Base-by-base conservation (phyloP, 2,888 invertebrate genomes). In the Anagyrus pseudococci region DNA sequence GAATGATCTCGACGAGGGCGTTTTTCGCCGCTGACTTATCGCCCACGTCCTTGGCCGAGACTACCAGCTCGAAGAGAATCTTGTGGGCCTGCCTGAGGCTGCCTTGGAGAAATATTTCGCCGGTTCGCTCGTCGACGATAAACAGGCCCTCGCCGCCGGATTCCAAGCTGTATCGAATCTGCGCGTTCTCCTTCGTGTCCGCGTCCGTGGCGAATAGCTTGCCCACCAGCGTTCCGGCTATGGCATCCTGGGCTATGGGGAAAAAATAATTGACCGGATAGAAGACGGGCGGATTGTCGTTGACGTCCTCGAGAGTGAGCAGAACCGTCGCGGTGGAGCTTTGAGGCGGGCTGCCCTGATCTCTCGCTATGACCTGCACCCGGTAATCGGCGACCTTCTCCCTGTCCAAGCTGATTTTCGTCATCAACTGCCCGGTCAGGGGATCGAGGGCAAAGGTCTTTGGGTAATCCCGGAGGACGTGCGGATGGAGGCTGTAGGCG, bases 281-380 rank as follows among this genome's bases (percentile, higher is more conserved):
- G 83, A 98, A 96, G 73, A 89, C 87, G 0, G 97, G 97, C 72
- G 88, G 87, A 79, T 97, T 96, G 81, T 98, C 97, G 80, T 98
- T 97, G 15, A 94, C 88, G 82, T 97, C 97, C 64, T 89, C 83
- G 19, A 98, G 87, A 69, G 84, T 88, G 6, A 98, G 82, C 73
- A 87, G 85, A 54, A 98, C 89, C 1, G 94, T 93, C 8, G 95
- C 94, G 0, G 94, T 94, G 7, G 96, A 93, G 19, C 94, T 93
- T 77, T 94, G 91, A 0, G 94, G 90, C 26, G 94, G 94, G 73
- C 88, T 88, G 8, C 96, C 97, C 83, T 94, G 93, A 84, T 98
- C 97, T 82, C 88, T 90, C 15, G 97, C 97, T 58, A 95, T 85
- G 2, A 98, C 90, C 74, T 88, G 86, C 70, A 98, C 87, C 77